Conservation (phyloP, 2,888 invertebrate genomes). For the Cynaeus angustus region DNA sequence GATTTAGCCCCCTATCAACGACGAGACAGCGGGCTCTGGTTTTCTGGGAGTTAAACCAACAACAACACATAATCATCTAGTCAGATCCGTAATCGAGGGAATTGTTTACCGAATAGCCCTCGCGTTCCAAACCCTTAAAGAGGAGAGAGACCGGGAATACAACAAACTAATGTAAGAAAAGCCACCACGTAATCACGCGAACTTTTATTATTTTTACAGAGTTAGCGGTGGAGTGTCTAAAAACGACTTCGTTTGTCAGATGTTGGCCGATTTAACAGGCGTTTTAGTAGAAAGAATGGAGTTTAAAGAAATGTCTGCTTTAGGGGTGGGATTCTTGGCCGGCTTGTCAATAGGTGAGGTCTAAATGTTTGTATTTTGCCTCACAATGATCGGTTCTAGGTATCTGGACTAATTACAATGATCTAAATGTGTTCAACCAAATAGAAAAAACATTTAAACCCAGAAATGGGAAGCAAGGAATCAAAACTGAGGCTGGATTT, state of each 20-base stretch:
- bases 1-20: conserved; percentile 90
- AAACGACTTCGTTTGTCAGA: conserved; percentile 93
- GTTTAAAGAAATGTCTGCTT: conserved; percentile 86
- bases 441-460: conserved; percentile 78
- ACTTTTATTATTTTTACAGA: no score
- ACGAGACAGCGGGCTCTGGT: conserved; percentile 87
- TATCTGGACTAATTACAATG: conserved; percentile 73
- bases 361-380: not conserved
- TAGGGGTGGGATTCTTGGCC: conserved; percentile 91
- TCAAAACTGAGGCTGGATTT: conserved; percentile 65
- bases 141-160: conserved; percentile 78
- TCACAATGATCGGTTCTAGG: conserved; percentile 50
- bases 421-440: conserved; percentile 76
- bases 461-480: conserved; percentile 61
- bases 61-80: conserved; percentile 84
- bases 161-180: conserved; percentile 76
- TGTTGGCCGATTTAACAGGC: conserved; percentile 88
- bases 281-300: conserved; percentile 83
- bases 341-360: conserved; percentile 83
- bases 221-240: no score
- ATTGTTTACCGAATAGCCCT: conserved; percentile 88
- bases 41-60: conserved; percentile 86
- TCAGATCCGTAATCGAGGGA: conserved; percentile 89
- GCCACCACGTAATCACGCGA: no score
- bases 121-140: conserved; percentile 81